Base-by-base conservation (phyloP, 92 coral and sea anemone species). In the Porites cylindrica region DNA sequence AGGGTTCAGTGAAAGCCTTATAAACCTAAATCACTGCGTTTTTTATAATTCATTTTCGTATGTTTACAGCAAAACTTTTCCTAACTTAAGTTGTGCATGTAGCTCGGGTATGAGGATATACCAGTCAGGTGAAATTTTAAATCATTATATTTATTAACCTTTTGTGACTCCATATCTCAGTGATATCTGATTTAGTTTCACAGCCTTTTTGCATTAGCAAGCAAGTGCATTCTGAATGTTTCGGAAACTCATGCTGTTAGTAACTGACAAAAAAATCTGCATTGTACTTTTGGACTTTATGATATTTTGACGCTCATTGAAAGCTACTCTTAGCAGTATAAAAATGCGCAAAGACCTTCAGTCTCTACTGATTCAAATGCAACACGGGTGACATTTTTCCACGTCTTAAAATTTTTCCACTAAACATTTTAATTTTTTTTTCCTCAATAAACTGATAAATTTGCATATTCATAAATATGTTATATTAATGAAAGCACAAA, bases 191-290 rank as follows among this genome's bases (percentile, higher is more conserved):
- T 83, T 62, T 50, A 26, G 23, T 65, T 19, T 62, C 64, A 47
- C 43, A 16, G 68, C 47, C 65, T 72, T 58, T 71, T 59, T 71
- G 32, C 72, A 60, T 62, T 83, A 63, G 17, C 17, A 43, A 18
- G 47, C 47, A 38, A 47, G 8, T 3, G 7, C 87, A 20, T 70
- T 58, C 86, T 58, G 70, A n/a, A 59, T 70, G 70, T 19, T 58
- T 43, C 64, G 80, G 87, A 38, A 65, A 62, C 87, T 43, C 87
- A 74, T n/a, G 73, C 87, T 73, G 87, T 50, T 83, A 24, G 10
- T 3, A 54, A 58, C 38, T 18, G 69, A 62, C 43, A 73, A 47
- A 60, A 23, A 18, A 11, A 10, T 10, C 16, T 10, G 13, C 11
- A 4, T 4, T 23, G 50, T 50, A 62, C 16, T 83, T 38, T 83